These are phyloP conservation scores for Periphyllus acericola DNA, from an alignment of 2,888 invertebrate genomes.

Conservation along the genomic window DNA sequence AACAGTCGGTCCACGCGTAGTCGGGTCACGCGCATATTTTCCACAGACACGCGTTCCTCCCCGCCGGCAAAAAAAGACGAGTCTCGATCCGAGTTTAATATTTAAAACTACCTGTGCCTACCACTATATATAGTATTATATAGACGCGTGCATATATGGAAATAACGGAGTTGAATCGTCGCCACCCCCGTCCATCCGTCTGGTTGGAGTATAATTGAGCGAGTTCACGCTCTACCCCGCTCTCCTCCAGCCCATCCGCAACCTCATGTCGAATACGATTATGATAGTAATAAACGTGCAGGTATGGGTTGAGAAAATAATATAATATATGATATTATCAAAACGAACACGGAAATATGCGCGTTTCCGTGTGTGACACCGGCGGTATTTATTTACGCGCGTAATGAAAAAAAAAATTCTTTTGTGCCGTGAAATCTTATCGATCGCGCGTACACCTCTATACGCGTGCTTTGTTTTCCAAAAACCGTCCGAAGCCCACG, in stretches of 20 bases:
- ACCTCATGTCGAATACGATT: background rate
- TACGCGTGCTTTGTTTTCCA: too few relatives aligned
- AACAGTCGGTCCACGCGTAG: slow-evolving; percentile 20
- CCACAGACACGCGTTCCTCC: background rate
- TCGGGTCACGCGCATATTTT: slow-evolving; percentile 46
- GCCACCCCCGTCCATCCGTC: too few relatives aligned
- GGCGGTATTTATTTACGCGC: too few relatives aligned
- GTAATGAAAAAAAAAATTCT: too few relatives aligned
- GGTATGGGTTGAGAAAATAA: background rate
- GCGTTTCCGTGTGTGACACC: too few relatives aligned
- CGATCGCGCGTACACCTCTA: too few relatives aligned
- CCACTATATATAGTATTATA: too few relatives aligned
- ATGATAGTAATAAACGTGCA: background rate
- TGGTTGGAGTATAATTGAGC: background rate
- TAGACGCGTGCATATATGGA: background rate
- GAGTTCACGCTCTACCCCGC: background rate
- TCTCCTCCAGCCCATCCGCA: too few relatives aligned
- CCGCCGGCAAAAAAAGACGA: background rate
- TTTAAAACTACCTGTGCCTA: slow-evolving; percentile 17
- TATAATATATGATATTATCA: background rate
- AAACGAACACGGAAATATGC: background rate
- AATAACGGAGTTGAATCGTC: background rate
- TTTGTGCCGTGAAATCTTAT: too few relatives aligned
- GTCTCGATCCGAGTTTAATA: slow-evolving; percentile 22
- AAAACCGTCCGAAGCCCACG: background rate